phyloP scores from a whole-genome alignment of 1,140 invertebrate genomes.

The Anadara kagoshimensis region DNA sequence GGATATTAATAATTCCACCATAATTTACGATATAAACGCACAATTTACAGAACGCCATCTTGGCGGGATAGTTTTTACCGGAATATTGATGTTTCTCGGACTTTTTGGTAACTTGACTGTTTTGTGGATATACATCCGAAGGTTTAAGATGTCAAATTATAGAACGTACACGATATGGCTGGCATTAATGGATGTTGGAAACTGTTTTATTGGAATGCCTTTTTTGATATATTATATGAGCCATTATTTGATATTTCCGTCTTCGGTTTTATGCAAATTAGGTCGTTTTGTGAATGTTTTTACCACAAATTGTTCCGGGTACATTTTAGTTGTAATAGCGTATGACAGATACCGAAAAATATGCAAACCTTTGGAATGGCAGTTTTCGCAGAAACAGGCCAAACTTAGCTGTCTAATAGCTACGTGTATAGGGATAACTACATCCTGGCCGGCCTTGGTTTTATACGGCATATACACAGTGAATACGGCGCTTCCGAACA shows the following conservation, averaged over 20 bases:
- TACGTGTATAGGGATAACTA: background rate
- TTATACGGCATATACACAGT: background rate
- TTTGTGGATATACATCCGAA: slow-evolving; percentile 4
- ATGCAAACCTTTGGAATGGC: slow-evolving; percentile 9
- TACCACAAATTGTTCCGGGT: slow-evolving; percentile 5
- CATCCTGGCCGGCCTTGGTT: background rate
- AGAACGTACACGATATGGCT: slow-evolving; percentile 19
- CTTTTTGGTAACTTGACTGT: slow-evolving; percentile 12
- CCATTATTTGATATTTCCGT: background rate
- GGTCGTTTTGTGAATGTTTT: background rate
- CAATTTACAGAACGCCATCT: slow-evolving; percentile 5
- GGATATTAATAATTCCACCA: too few relatives aligned
- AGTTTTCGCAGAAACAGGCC: background rate
- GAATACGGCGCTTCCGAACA: background rate
- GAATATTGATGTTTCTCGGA: slow-evolving; percentile 10
- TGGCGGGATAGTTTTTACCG: slow-evolving; percentile 1
- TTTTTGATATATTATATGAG: background rate
- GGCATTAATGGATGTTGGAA: background rate
- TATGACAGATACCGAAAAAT: slow-evolving; percentile 16
- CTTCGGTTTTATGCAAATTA: background rate
- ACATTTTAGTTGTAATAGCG: slow-evolving; percentile 16
- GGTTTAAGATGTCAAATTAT: slow-evolving; percentile 15
- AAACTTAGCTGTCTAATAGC: background rate
- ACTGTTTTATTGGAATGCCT: background rate
- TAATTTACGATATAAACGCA: background rate